Percentiles rank a stretch among this genome's conserved stretches.
Evolutionary conservation across 2,888 invertebrate species (phyloP).

Genomic region (Drosophila picticornis): DNA sequence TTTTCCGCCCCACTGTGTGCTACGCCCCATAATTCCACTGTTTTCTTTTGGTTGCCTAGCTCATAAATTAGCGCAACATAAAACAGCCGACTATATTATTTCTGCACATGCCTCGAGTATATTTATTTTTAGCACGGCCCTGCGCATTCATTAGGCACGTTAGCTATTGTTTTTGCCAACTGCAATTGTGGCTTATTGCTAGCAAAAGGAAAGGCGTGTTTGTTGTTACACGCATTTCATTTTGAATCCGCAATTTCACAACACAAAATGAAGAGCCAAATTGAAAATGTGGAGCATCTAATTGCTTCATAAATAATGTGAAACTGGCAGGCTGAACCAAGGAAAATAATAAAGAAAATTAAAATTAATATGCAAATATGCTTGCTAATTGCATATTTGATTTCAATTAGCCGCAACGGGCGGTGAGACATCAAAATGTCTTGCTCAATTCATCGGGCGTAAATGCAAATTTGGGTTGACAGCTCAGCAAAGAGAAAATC

Average conservation of each 20-base stretch:
- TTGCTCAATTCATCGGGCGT: conserved; percentile 22
- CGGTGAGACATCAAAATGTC: conserved; percentile 8
- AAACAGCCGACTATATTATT: conserved; percentile 66
- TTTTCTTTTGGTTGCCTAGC: conserved; percentile 31
- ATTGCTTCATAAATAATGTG: conserved; percentile 70
- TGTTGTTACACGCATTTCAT: too few relatives aligned
- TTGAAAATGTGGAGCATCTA: conserved; percentile 43
- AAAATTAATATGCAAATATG: conserved; percentile 38
- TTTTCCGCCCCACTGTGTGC: conserved; percentile 50
- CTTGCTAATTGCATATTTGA: conserved; percentile 72
- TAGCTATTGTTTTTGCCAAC: conserved; percentile 14
- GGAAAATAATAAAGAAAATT: conserved; percentile 11
- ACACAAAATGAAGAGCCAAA: conserved; percentile 15
- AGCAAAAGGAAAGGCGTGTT: neutral
- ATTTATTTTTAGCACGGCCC: conserved; percentile 19
- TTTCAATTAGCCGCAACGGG: conserved; percentile 59
- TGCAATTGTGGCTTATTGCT: conserved; percentile 36
- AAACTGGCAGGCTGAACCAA: conserved; percentile 3
- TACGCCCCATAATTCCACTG: conserved; percentile 27
- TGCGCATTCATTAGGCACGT: conserved; percentile 45
- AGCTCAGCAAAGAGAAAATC: conserved; percentile 30
- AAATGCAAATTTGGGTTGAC: conserved; percentile 68
- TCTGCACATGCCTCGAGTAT: conserved; percentile 46
- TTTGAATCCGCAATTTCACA: conserved; percentile 30
- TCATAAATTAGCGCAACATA: conserved; percentile 73